Conservation (phyloP, 2,888 invertebrate genomes). For the Torymus texanus region DNA sequence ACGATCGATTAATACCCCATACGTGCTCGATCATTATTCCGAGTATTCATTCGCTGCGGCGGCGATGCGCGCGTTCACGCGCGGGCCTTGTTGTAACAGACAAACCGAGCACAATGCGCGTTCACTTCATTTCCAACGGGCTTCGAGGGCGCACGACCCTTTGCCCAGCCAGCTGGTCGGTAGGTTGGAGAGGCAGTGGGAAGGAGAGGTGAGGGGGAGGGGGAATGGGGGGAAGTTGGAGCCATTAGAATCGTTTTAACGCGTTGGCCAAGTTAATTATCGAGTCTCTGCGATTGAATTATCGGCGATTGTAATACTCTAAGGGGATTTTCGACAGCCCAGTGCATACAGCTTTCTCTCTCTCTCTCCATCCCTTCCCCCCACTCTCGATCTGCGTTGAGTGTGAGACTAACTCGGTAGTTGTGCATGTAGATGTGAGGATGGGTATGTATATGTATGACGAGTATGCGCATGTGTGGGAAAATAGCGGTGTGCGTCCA, state of each 20-base stretch:
- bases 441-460: no score
- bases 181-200: no score
- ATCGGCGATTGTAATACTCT: slow-evolving; percentile 47
- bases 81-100: slow-evolving; percentile 8
- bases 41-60: slow-evolving; percentile 7
- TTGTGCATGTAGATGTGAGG: no score
- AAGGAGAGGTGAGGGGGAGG: no score
- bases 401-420: no score
- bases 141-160: neutral
- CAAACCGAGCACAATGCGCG: slow-evolving; percentile 18
- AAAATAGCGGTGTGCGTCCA: neutral
- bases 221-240: neutral
- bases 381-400: no score
- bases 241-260: slow-evolving; percentile 43
- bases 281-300: slow-evolving; percentile 41
- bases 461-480: no score
- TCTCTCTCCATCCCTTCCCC: neutral
- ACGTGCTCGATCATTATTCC: slow-evolving; percentile 44
- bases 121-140: slow-evolving; percentile 26
- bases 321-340: slow-evolving; percentile 28
- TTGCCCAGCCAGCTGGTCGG: neutral
- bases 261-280: slow-evolving; percentile 43
- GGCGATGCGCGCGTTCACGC: neutral
- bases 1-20: slow-evolving; percentile 35
- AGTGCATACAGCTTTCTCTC: neutral